Evolutionary conservation across 2,797 vertebrate genomes (phyloP).

Genomic region (Scolopax rusticola): DNA sequence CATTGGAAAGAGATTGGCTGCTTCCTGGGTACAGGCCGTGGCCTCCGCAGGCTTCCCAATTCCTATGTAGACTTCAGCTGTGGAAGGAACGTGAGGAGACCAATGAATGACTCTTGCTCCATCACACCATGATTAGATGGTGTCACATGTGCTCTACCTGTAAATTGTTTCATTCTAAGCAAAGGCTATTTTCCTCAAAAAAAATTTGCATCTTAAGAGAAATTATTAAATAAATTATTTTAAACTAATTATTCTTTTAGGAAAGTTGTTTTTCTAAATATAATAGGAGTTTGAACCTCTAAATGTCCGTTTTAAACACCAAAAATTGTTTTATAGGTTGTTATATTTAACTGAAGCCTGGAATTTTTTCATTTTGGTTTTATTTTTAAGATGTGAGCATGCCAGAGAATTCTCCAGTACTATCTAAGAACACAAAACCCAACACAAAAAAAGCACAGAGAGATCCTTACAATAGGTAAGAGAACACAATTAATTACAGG

Average conservation of each 20-base stretch:
- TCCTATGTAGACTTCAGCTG: conserved; percentile 97
- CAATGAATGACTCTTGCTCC: background rate
- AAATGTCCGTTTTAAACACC: background rate
- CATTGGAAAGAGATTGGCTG: conserved; percentile 94
- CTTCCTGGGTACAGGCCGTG: conserved; percentile 96
- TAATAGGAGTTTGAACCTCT: background rate
- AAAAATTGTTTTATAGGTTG: background rate
- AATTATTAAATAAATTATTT: background rate
- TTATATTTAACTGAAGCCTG: background rate
- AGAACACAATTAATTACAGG: background rate
- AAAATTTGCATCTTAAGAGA: background rate
- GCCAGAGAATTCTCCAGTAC: background rate
- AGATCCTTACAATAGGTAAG: background rate
- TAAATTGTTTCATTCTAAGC: background rate
- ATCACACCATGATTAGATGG: background rate
- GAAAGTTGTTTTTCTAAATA: background rate
- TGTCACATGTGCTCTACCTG: background rate
- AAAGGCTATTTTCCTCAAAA: background rate
- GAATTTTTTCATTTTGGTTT: background rate
- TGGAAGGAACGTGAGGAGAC: background rate
- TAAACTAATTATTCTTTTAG: background rate
- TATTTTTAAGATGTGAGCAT: background rate
- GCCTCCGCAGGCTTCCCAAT: conserved; percentile 96
- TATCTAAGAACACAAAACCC: background rate
- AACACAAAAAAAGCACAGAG: background rate